A percentile compares a stretch with the other conserved stretches of the same genome.
phyloP scores from a whole-genome alignment of 2,113 vertebrate species.

The Neotragus moschatus region DNA sequence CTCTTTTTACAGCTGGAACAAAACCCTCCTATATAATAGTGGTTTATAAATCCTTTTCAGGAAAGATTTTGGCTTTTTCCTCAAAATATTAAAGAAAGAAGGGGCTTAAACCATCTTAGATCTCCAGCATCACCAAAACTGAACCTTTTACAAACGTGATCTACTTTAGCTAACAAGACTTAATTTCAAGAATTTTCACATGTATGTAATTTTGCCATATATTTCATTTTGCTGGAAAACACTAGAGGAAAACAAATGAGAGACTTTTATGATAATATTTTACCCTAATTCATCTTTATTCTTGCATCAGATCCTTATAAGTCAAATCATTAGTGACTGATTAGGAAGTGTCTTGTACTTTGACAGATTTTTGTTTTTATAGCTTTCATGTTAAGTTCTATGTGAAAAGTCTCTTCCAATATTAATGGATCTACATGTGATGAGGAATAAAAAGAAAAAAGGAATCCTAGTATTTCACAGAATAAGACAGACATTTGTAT shows the following conservation, averaged over 20 bases:
- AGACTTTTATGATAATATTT: not conserved
- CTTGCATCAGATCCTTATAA: not conserved
- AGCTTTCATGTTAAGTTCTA: not conserved
- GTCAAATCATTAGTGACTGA: not conserved
- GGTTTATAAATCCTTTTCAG: not conserved
- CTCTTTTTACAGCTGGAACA: not conserved
- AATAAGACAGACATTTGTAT: not conserved
- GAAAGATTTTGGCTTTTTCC: not conserved
- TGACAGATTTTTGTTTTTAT: not conserved
- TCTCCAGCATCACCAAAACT: not conserved
- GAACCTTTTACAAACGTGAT: not conserved
- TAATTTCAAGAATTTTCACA: slow-evolving; percentile 13
- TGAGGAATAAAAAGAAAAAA: not conserved
- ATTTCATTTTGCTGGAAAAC: slow-evolving; percentile 2
- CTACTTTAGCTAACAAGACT: not conserved
- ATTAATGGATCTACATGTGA: not conserved
- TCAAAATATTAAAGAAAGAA: not conserved
- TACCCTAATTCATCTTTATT: not conserved
- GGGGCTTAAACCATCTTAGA: not conserved
- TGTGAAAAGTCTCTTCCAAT: not conserved
- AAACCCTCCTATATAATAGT: not conserved
- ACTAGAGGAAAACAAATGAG: not conserved
- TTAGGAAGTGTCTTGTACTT: not conserved
- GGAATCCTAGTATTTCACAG: not conserved
- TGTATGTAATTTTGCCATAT: not conserved